A percentile compares a stretch with the other conserved stretches of the same genome.
Evolutionary conservation across 1,140 invertebrate species (phyloP).

Genomic region (Lethrus apterus): DNA sequence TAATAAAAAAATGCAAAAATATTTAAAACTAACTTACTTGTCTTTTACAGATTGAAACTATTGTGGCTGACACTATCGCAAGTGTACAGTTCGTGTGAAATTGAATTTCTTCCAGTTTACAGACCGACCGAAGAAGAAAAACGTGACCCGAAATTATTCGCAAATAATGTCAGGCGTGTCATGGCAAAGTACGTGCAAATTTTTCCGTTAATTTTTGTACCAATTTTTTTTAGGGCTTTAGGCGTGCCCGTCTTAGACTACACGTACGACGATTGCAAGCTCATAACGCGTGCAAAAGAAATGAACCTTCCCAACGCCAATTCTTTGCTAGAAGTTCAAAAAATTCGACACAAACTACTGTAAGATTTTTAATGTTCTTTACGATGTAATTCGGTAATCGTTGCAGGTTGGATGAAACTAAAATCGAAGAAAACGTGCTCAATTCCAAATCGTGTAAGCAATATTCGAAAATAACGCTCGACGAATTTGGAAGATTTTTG

Average conservation of each 20-base stretch:
- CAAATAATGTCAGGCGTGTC: constrained; percentile 78
- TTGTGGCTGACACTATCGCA: constrained; percentile 88
- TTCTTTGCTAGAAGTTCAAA: constrained; percentile 67
- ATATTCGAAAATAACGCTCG: constrained; percentile 44
- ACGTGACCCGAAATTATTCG: constrained; percentile 81
- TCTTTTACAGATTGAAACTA: constrained; percentile 62
- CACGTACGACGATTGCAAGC: constrained; percentile 84
- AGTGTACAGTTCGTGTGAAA: constrained; percentile 82
- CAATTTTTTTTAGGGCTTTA: constrained; percentile 58
- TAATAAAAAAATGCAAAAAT: background rate
- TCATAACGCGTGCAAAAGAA: constrained; percentile 74
- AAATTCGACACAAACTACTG: constrained; percentile 63
- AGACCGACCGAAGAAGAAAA: constrained; percentile 80
- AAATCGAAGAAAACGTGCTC: constrained; percentile 32
- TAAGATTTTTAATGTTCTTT: constrained; percentile 38
- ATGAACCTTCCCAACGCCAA: constrained; percentile 69
- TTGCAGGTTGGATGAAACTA: constrained; percentile 30
- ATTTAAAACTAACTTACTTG: background rate
- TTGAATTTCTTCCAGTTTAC: constrained; percentile 93
- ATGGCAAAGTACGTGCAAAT: constrained; percentile 93
- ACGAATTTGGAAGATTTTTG: constrained; percentile 57
- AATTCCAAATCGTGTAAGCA: constrained; percentile 40
- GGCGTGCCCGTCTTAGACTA: constrained; percentile 83
- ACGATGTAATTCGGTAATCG: constrained; percentile 3
- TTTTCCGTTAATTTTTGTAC: no score